Base-by-base conservation (phyloP, 2,888 invertebrate species). In the Pseudeuparius sepicola region DNA sequence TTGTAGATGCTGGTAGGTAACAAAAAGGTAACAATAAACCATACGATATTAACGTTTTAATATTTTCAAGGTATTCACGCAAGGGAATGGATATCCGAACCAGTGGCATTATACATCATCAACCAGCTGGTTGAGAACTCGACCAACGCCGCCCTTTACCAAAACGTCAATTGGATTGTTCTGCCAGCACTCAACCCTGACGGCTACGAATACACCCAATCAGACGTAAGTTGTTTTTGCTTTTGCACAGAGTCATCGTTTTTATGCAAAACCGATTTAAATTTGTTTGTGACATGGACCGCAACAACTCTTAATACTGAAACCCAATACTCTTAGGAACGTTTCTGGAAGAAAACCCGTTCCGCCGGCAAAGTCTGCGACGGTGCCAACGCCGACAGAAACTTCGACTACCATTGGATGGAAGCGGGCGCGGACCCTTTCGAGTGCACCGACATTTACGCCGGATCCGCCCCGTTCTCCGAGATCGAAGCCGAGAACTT, bases 31-130 rank as follows among this genome's bases (percentile, higher is more conserved):
- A n/a, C n/a, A n/a, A 7, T 7, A n/a, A 20, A 20, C 6, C n/a
- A 7, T 6, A 7, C n/a, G 6, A 20, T 7, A 20, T 20, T 20
- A n/a, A n/a, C 6, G 7, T 20, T n/a, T 20, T 20, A 20, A 20
- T n/a, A 20, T 7, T 20, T 20, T 20, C n/a, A 6, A 20, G 6
- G 6, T 20, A 20, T 74, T 33, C 75, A 75, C 49, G 68, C 73
- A 1, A 68, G 81, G 30, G 82, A 83, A 60, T 82, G 82, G 82
- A 75, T 79, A 37, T 68, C 80, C 0, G 73, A 77, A 1, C 69
- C 77, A 1, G 65, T 71, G 1, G 75, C 75, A 0, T 61, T 78
- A 1, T 81, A 75, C 54, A 65, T 75, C 35, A 75, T 81, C 37
- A 65, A 71, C 40, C 75, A 79, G 52, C 53, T 82, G 41, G 64